Evolutionary conservation across 1,140 invertebrate species (phyloP), one percentile per base, ranked within the genome.

Genomic region (Bombus waltoni): DNA sequence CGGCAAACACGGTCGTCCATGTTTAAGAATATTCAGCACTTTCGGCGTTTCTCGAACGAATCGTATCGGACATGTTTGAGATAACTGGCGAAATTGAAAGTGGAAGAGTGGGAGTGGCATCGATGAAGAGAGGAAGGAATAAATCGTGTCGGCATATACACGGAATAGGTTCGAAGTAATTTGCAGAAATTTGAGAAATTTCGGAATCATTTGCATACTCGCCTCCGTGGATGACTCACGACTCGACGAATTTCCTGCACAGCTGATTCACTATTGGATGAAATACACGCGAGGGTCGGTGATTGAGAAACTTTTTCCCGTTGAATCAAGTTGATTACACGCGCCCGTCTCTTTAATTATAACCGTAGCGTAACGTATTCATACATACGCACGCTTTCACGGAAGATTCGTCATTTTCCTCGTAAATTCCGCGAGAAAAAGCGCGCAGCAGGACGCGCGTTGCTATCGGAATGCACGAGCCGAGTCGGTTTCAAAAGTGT

Each of bases 241-340:
- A 0, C 0, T 47, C 47, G 47, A 62, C 32, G 25, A 42, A 53
- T 72, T 85, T 62, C 83, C n/a, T 32, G 53, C 40, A 38, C 15
- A 53, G 32, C 53, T 72, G 83, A 85, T 62, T 80, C 83, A 76
- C 4, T 53, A 32, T 35, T 38, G 35, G 3, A 62, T 11, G 70
- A 3, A 57, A 40, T 5, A 9, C 18, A 84, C 57, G 44, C 2
- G 44, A 32, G 15, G 13, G 15, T 22, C 5, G 35, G 6, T 15
- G 11, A 42, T 5, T 25, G 47, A 38, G 25, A 40, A 47, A 42
- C 18, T 9, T 70, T 44, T 47, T 22, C 15, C 25, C 4, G 35
- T 65, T 76, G 73, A 83, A 62, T 83, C 81, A 83, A 8, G 25
- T n/a, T 73, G 73, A 80, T 79, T 38, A 53, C 25, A 53, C 6